These are phyloP conservation scores for Astropecten irregularis DNA, from an alignment of 53 echinoderm and acorn worm species.

Conservation along the genomic window DNA sequence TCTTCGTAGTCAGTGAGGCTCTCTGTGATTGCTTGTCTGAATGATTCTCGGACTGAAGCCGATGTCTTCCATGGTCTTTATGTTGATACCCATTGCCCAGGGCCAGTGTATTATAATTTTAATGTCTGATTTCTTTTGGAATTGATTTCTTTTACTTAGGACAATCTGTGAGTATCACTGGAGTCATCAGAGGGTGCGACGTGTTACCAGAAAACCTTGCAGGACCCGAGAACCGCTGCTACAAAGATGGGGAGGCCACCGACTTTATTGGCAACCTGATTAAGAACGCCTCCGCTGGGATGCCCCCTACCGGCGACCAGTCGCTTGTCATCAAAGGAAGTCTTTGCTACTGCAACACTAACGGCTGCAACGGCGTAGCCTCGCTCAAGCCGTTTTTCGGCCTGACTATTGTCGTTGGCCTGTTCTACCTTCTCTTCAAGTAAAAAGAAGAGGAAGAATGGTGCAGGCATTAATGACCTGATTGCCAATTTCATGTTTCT, in stretches of 20 bases:
- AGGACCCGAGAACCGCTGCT: not conserved
- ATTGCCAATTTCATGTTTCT: not conserved
- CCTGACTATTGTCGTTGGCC: not conserved
- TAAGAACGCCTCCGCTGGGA: too few relatives aligned
- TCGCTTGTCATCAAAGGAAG: not conserved
- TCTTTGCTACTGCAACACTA: not conserved
- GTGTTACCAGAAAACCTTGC: not conserved
- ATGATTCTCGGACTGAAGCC: too few relatives aligned
- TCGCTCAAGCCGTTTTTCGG: not conserved
- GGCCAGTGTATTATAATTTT: too few relatives aligned
- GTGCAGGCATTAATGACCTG: too few relatives aligned
- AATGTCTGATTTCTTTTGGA: too few relatives aligned
- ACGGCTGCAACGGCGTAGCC: conserved; percentile 12
- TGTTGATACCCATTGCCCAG: too few relatives aligned
- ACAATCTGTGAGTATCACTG: not conserved
- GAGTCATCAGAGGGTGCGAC: not conserved
- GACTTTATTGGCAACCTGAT: not conserved
- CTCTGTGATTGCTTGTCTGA: too few relatives aligned
- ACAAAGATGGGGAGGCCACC: not conserved
- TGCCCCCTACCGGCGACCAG: not conserved
- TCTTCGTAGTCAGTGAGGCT: too few relatives aligned
- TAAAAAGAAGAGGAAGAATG: too few relatives aligned
- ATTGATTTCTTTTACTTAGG: not conserved
- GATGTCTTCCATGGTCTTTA: too few relatives aligned
- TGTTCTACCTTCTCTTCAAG: not conserved